These are phyloP conservation scores for Charanyca ferruginea DNA, from an alignment of 2,888 invertebrate species.

Conservation along the genomic window DNA sequence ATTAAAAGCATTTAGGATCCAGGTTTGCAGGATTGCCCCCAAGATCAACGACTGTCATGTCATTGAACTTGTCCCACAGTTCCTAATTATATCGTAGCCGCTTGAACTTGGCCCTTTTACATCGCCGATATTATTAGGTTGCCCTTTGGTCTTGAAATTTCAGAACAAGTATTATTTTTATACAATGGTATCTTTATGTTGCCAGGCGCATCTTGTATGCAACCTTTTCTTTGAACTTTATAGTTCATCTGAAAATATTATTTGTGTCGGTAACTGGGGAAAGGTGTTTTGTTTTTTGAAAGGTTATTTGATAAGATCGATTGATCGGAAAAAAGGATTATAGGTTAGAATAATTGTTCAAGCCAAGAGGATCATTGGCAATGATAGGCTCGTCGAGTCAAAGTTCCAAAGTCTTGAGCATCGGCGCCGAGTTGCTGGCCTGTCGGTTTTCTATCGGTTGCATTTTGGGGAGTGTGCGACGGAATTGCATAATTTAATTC, in stretches of 20 bases:
- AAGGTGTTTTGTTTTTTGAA: neutral
- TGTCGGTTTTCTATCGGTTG: no score
- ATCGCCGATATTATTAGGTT: constrained; percentile 35
- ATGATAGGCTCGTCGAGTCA: no score
- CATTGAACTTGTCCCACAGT: constrained; percentile 43
- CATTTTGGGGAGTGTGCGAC: no score
- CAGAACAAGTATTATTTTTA: constrained; percentile 35
- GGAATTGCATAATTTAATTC: no score
- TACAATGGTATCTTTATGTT: neutral
- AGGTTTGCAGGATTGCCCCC: no score
- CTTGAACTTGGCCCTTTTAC: constrained; percentile 60
- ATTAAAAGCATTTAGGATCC: no score
- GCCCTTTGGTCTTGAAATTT: constrained; percentile 37
- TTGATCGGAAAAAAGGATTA: neutral
- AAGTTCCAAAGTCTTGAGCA: no score
- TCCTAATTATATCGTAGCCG: constrained; percentile 39
- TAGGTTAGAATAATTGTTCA: neutral
- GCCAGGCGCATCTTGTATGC: constrained; percentile 11
- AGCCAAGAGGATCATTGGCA: no score
- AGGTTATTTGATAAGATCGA: constrained; percentile 1
- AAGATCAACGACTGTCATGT: neutral
- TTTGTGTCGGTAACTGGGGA: neutral
- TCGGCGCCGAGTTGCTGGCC: no score
- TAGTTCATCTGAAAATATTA: constrained; percentile 28
- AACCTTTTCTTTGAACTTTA: constrained; percentile 50